Evolutionary conservation across 2,113 vertebrate species (phyloP), one percentile per base, ranked within the genome.

Genomic region (Tautogolabrus adspersus): DNA sequence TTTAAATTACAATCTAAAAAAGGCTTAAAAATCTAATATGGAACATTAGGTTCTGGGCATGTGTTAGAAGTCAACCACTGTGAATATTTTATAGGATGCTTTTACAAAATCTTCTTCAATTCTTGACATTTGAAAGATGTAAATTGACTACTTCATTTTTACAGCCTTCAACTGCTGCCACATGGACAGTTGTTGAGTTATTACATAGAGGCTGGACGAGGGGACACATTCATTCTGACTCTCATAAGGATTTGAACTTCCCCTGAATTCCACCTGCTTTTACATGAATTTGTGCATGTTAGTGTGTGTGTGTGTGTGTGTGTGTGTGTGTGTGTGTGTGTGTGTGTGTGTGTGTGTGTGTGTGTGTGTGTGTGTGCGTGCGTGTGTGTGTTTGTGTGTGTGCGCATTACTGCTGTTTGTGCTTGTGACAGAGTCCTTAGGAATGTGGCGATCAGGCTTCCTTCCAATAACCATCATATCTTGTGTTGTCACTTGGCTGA

Each of bases 401-500:
- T 74, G 12, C 46, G 54, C 57, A 68, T 63, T 34, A 64, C 7
- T 0, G 58, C 22, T 26, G 26, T 26, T 26, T 18, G 37, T 59
- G 66, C 61, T 64, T 78, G 56, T 67, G 55, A 21, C 12, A 56
- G 26, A 59, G 67, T 37, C 49, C 42, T 16, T 26, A 38, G 23
- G 49, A 68, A 46, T 56, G 79, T 16, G 42, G 68, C 65, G 59
- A 54, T 46, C 61, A 65, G 71, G 84, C 72, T 81, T 72, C 65
- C 23, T 59, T 72, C 88, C 69, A 82, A 56, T 30, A 62, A 46
- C 56, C 67, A 52, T 40, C 72, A 71, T 75, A 84, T 79, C 64
- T 79, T 65, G 21, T 75, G 51, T 76, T 88, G 75, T 81, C 83
- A 85, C 81, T 89, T 85, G 79, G 79, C 79, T 83, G 79, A 87